Conservation (phyloP, 2,888 invertebrate species). For the Tachina fera region DNA sequence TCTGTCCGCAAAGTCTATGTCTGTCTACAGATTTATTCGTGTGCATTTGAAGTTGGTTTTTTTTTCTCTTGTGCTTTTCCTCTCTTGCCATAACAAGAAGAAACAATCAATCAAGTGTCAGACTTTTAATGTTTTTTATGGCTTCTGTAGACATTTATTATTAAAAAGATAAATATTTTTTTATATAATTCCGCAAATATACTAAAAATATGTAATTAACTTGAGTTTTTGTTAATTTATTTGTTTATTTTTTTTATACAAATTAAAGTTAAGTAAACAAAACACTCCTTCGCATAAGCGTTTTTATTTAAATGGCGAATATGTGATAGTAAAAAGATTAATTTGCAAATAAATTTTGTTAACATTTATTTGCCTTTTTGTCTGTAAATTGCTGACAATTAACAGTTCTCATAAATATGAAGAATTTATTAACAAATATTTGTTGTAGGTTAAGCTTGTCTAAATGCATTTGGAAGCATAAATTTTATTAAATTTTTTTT, state of each 20-base stretch:
- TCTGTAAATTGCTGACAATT: slow-evolving; percentile 6
- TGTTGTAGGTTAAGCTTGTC: no score
- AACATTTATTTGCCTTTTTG: neutral
- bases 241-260: slow-evolving; percentile 5
- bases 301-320: neutral
- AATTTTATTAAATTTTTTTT: slow-evolving; percentile 18
- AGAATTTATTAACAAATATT: no score
- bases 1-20: neutral
- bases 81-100: slow-evolving; percentile 46
- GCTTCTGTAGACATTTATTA: slow-evolving; percentile 68
- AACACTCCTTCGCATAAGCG: slow-evolving; percentile 30
- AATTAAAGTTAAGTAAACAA: slow-evolving; percentile 9
- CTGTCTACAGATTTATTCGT: slow-evolving; percentile 54
- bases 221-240: slow-evolving; percentile 37
- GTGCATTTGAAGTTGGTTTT: slow-evolving; percentile 17
- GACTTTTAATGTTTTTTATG: slow-evolving; percentile 60
- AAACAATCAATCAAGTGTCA: slow-evolving; percentile 67
- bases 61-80: neutral
- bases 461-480: no score
- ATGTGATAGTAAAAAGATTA: slow-evolving; percentile 2
- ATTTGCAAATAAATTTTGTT: neutral
- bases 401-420: slow-evolving; percentile 16
- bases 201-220: slow-evolving; percentile 44
- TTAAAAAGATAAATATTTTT: slow-evolving; percentile 2
- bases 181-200: neutral